Evolutionary conservation across 2,888 invertebrate genomes (phyloP), one percentile per base, ranked within the genome.

Genomic region (Lithodes maja): DNA sequence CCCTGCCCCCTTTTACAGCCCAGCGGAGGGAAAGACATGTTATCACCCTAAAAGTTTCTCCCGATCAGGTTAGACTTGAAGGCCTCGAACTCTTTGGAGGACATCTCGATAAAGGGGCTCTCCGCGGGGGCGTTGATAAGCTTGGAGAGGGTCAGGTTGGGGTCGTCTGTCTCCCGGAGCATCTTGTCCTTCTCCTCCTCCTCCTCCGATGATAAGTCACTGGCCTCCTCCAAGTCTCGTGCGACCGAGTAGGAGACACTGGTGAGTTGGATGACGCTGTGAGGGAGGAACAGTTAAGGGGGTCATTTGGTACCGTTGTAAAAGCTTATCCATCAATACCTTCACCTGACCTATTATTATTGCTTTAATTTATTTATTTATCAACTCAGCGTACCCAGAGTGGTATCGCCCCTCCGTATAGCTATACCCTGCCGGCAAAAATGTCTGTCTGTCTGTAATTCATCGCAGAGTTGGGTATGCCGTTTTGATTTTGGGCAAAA

Each of bases 11-110:
- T 12, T 61, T 15, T 15, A 1, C 7, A 61, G 68, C 15, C 68
- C 68, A 7, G 68, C 7, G 68, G 68, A 61, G 15, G 68, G 2
- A 61, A 1, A 2, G 1, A 2, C 68, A 61, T 61, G 71, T 71
- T 71, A 12, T n/a, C n/a, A 3, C 17, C 12, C n/a, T 71, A 71
- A 2, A 71, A 71, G 3, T 71, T 71, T 3, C 71, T 71, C 17
- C 71, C 17, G 17, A 71, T 17, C 49, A 79, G 79, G 53, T 54
- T 79, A 3, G 79, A 79, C 54, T n/a, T 79, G 54, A 53, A 79
- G 54, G 79, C 79, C 53, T 79, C 79, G 53, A 53, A 79, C n/a
- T 79, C 79, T n/a, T 79, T 79, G 53, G 79, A 54, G 5, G 79
- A 79, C 79, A 79, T 79, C 54, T 79, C 79, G n/a, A n/a, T 79